A percentile compares a stretch with the other conserved stretches of the same genome.
Evolutionary conservation across 1,140 invertebrate species (phyloP).

Genomic region (Acromyrmex heyeri): DNA sequence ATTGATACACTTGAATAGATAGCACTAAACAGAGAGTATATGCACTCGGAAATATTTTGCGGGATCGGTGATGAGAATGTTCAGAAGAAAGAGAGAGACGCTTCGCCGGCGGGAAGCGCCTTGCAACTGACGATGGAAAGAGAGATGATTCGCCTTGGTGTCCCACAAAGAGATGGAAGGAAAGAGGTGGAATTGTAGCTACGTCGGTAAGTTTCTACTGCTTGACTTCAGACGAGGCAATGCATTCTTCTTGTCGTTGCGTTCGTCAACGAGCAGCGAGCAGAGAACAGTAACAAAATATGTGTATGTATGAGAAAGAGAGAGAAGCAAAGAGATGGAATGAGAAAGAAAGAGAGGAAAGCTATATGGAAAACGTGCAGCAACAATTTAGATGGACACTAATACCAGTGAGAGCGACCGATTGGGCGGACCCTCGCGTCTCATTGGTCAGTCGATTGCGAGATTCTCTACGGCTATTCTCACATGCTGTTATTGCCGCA

Average conservation of each 20-base stretch:
- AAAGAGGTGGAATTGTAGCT: conserved; percentile 37
- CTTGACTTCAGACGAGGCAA: neutral
- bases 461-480: conserved; percentile 22
- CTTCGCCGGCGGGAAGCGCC: conserved; percentile 32
- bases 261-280: conserved; percentile 3
- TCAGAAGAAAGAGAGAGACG: conserved; percentile 20
- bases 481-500: neutral
- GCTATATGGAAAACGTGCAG: conserved; percentile 2
- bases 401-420: conserved; percentile 4
- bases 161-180: conserved; percentile 38
- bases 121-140: conserved; percentile 39
- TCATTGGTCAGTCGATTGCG: conserved; percentile 57
- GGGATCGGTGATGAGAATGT: neutral
- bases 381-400: conserved; percentile 32
- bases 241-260: neutral
- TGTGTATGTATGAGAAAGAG: neutral
- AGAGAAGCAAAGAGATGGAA: neutral
- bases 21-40: neutral
- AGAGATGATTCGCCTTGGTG: conserved; percentile 21
- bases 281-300: neutral
- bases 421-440: conserved; percentile 60
- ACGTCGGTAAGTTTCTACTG: neutral
- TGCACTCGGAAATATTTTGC: neutral
- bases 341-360: conserved; percentile 36
- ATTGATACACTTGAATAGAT: neutral